Percentiles rank a stretch among this genome's conserved stretches.
Evolutionary conservation across 2,888 invertebrate species (phyloP).

Genomic region (Synergus japonicus): DNA sequence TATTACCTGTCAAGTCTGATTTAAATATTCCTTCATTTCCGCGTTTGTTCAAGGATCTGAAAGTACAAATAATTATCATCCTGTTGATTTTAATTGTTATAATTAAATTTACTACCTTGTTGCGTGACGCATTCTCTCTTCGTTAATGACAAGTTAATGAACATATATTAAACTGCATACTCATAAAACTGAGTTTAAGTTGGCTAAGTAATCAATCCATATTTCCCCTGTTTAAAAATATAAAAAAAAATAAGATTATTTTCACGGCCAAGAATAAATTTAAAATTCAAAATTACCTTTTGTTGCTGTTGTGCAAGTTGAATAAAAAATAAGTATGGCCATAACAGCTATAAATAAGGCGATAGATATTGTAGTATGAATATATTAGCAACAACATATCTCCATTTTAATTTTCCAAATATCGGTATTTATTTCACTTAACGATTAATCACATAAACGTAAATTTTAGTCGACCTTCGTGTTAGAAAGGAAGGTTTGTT

Average conservation of each 20-base stretch:
- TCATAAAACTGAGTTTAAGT: background rate
- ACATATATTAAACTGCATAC: background rate
- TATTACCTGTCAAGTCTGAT: background rate
- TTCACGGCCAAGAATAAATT: no score
- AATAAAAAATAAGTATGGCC: background rate
- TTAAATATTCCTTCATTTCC: conserved; percentile 1
- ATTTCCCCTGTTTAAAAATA: no score
- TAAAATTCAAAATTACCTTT: no score
- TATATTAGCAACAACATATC: conserved; percentile 4
- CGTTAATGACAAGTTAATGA: background rate
- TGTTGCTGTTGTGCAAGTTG: no score
- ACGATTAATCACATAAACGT: conserved; percentile 20
- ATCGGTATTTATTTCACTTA: background rate
- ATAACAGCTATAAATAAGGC: background rate
- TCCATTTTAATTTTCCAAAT: conserved; percentile 10
- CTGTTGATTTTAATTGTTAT: background rate
- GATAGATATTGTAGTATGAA: conserved; percentile 1
- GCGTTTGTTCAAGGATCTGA: background rate
- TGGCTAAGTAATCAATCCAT: background rate
- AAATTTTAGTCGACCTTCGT: background rate
- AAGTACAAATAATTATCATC: background rate
- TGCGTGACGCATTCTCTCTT: background rate
- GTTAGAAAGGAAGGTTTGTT: background rate
- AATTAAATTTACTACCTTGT: background rate
- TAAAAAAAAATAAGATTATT: no score